Conservation (phyloP, 2,797 vertebrate genomes). For the Thripadectes ignobilis region DNA sequence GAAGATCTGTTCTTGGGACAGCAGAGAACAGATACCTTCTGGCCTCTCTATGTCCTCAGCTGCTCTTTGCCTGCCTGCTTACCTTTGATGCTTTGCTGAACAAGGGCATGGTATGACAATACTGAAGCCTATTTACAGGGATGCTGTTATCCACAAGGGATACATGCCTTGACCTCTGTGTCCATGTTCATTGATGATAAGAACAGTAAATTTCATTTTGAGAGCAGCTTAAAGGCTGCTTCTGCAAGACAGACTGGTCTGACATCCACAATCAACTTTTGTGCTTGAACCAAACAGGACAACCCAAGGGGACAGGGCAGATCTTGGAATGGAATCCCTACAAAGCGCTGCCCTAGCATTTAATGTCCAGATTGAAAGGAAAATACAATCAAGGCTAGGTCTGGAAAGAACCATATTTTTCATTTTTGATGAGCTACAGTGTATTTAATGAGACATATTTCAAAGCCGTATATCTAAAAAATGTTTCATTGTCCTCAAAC, state of each 20-base stretch:
- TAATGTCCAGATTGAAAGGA: not conserved
- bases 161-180: not conserved
- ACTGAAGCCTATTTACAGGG: fast-evolving
- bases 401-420: not conserved
- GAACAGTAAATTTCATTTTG: not conserved
- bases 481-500: not conserved
- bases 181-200: not conserved
- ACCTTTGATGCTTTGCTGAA: not conserved
- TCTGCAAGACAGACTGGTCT: not conserved
- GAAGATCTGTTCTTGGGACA: not conserved
- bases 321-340: not conserved
- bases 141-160: not conserved
- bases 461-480: not conserved
- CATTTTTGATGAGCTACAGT: not conserved
- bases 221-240: not conserved
- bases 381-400: not conserved
- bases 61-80: not conserved
- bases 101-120: fast-evolving
- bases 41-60: not conserved
- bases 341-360: not conserved
- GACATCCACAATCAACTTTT: fast-evolving
- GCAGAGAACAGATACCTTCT: not conserved
- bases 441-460: not conserved
- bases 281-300: not conserved
- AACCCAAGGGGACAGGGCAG: not conserved